Evolutionary conservation across 2,113 vertebrate genomes (phyloP).

Genomic region (Dermatemys mawii): DNA sequence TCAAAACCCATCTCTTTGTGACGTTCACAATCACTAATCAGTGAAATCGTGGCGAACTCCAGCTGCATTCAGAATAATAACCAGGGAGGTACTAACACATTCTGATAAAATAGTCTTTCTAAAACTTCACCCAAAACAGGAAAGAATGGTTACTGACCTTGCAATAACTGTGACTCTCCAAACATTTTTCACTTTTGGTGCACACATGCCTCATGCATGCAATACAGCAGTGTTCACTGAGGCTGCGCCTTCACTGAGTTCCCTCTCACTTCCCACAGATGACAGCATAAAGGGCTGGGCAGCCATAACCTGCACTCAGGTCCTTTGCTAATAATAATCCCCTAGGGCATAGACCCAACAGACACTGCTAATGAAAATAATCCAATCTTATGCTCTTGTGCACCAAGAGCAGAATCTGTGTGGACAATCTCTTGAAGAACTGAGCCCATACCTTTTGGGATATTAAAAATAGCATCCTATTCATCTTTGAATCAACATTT

Average conservation of each 20-base stretch:
- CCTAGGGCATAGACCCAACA: too few relatives aligned
- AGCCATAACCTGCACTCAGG: background rate
- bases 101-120: background rate
- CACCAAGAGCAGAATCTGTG: background rate
- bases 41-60: slow-evolving; percentile 34
- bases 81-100: background rate
- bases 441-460: background rate
- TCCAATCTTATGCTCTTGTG: background rate
- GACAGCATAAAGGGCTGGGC: background rate
- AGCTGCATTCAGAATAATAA: background rate
- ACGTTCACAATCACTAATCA: slow-evolving; percentile 6
- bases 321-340: background rate
- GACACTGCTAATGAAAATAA: background rate
- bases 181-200: background rate
- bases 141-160: background rate
- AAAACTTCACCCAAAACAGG: background rate
- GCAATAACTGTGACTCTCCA: background rate
- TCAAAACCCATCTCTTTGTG: slow-evolving; percentile 22
- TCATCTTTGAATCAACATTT: background rate
- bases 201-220: background rate
- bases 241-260: background rate
- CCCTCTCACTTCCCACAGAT: background rate
- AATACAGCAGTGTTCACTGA: background rate
- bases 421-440: background rate
- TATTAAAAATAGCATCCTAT: background rate